Evolutionary conservation across 2,888 invertebrate species (phyloP).

Genomic region (Poecilobothrus nobilitatus): DNA sequence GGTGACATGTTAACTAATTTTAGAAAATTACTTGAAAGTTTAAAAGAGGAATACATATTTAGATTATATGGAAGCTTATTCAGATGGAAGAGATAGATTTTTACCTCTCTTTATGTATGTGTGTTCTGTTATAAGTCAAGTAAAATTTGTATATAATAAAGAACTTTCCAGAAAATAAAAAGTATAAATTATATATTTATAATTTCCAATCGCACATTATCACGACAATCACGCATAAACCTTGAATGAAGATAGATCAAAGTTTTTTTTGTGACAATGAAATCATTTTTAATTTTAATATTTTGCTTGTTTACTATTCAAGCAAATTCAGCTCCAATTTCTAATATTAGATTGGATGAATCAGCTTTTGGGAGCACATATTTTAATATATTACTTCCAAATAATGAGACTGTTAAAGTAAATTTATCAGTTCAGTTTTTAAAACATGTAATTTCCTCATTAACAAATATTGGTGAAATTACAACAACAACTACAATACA

Average conservation of each 20-base stretch:
- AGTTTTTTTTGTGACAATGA: not conserved
- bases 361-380: not conserved
- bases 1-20: not conserved
- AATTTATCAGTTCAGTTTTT: constrained; percentile 10
- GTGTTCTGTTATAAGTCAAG: not conserved
- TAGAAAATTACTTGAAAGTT: not conserved
- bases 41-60: not conserved
- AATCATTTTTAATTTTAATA: not conserved
- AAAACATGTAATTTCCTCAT: constrained; percentile 2
- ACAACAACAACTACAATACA: constrained; percentile 12
- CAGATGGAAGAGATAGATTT: not conserved
- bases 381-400: constrained; percentile 15
- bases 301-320: not conserved
- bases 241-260: not conserved
- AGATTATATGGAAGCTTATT: not conserved
- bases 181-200: not conserved
- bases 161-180: not conserved
- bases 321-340: not conserved
- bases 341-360: constrained; percentile 1
- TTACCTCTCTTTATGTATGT: not conserved
- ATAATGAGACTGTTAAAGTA: constrained; percentile 12
- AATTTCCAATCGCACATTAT: not conserved
- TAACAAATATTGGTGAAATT: constrained; percentile 10
- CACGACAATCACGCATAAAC: no score
- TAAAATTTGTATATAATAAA: not conserved